Base-by-base conservation (phyloP, 2,888 invertebrate species). In the Erebia ligea region DNA sequence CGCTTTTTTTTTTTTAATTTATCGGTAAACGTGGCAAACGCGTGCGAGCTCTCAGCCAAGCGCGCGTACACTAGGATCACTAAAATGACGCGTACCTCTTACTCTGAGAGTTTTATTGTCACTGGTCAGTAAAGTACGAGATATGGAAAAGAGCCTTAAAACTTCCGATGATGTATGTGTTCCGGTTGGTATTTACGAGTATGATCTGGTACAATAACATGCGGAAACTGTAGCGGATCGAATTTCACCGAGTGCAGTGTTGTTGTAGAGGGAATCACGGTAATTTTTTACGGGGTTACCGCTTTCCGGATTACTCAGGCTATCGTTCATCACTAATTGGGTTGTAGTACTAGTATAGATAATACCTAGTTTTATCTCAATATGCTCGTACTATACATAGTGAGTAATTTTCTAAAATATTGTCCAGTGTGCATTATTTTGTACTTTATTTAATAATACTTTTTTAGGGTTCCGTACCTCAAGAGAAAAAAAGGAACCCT, bases 101-200 rank as follows among this genome's bases (percentile, higher is more conserved):
- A 89, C 88, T 86, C 75, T 84, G 82, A 83, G 84, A 76, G 76
- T 74, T 81, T 83, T 82, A 80, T 81, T 84, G 85, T 85, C 85
- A 84, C 82, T 84, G 82, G 83, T 81, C 83, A 84, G 70, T 68
- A 66, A 66, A 69, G 68, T 68, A 66, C 17, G 42, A 52, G 45
- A 52, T 45, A 50, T 52, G 71, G 64, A 57, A 69, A 56, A 73
- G 76, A 82, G 73, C 79, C 76, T 77, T 76, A 77, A 84, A 82
- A 86, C 89, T 90, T 92, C 91, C 91, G 91, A 91, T 87, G 87
- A 87, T 87, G 80, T 81, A 82, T 83, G 84, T 85, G 84, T 86
- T 88, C 89, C 89, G 91, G 86, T 84, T 87, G 81, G 82, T 76
- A 81, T 81, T 81, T 79, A 34, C 6, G 34, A 34, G 34, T 34